A percentile compares a stretch with the other conserved stretches of the same genome.
phyloP scores from a whole-genome alignment of 35 echinoderm and acorn worm genomes.

The Antedon bifida region DNA sequence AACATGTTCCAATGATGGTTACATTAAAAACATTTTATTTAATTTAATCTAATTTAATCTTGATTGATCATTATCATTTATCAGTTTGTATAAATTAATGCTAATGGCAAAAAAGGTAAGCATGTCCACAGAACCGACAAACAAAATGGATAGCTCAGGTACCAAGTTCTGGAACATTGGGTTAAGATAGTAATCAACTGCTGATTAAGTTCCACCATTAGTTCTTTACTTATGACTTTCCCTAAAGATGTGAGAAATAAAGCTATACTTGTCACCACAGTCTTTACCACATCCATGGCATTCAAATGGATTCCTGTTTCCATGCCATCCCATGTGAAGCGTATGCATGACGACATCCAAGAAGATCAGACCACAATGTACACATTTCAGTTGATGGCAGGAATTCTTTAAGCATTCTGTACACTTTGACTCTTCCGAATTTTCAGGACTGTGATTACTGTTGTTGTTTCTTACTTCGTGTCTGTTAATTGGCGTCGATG shows the following conservation, averaged over 20 bases:
- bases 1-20: too few relatives aligned
- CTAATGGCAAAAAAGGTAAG: too few relatives aligned
- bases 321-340: conserved; percentile 69
- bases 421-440: neutral
- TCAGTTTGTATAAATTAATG: too few relatives aligned
- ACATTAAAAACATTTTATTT: too few relatives aligned
- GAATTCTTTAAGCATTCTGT: neutral
- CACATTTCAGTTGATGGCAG: conserved; percentile 18
- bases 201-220: too few relatives aligned
- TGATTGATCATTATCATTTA: too few relatives aligned
- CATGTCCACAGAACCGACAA: too few relatives aligned
- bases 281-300: conserved; percentile 49
- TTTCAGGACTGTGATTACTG: neutral
- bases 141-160: too few relatives aligned
- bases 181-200: too few relatives aligned
- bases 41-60: too few relatives aligned
- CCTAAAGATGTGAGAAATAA: conserved; percentile 56
- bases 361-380: conserved; percentile 47
- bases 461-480: neutral
- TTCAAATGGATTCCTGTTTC: conserved; percentile 43
- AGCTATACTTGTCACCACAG: conserved; percentile 53
- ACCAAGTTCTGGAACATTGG: too few relatives aligned
- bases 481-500: neutral
- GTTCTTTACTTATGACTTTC: conserved; percentile 42
- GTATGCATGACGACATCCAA: conserved; percentile 70